Base-by-base conservation (phyloP, 2,113 vertebrate species). In the Tricholaema leucomelas region DNA sequence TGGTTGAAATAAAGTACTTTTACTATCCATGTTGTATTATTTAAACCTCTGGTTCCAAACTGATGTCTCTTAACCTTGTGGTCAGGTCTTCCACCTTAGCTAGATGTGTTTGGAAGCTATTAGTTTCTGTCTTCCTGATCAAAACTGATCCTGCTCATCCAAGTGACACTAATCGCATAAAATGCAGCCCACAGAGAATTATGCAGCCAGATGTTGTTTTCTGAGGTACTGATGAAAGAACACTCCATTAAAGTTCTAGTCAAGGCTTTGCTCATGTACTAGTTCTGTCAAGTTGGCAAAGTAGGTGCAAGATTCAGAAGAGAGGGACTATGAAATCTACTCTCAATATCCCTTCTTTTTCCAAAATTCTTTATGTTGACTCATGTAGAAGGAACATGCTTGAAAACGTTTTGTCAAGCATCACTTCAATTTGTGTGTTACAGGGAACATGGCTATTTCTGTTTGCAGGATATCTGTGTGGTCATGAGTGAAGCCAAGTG, bases 51-150 rank as follows among this genome's bases (percentile, higher is more conserved):
- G 54, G 24, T 58, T 35, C 25, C 54, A 36, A 13, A 3, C 8
- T 42, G n/a, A 28, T 75, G 14, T 52, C 38, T 48, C 58, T 64
- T 15, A 42, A 40, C 13, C 21, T 40, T 28, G 5, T 74, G 14
- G 56, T 33, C 0, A 0, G 8, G 2, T 38, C 44, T 60, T 44
- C 28, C 27, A 36, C 65, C 44, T 56, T 23, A 54, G 19, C 24
- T 63, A 61, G 11, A 33, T 63, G 38, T 50, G 21, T 50, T 81
- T 60, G 56, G 35, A 72, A 74, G 38, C 33, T 35, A 56, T 90
- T 13, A 4, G 5, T 13, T 83, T 72, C 85, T 71, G 50, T 58
- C 31, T 42, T 61, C 60, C 44, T 60, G 28, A 36, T 35, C 54
- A 33, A 73, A 69, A n/a, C 75, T 33, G 61, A 15, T 78, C n/a